These are phyloP conservation scores for Bombus turneri DNA, from an alignment of 1,140 invertebrate species.

Conservation along the genomic window DNA sequence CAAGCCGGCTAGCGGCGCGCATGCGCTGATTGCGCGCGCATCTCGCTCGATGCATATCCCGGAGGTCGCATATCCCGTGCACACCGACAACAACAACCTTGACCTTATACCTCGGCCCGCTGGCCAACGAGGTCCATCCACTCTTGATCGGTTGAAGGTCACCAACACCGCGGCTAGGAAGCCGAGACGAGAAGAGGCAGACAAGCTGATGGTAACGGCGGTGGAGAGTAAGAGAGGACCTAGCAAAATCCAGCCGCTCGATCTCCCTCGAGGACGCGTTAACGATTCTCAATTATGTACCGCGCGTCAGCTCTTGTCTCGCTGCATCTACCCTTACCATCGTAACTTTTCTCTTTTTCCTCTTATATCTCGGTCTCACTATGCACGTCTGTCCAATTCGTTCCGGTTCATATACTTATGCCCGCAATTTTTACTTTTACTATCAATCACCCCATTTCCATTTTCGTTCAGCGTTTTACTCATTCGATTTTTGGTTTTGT, in stretches of 20 bases:
- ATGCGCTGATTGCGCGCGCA: constrained; percentile 76
- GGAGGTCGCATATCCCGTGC: constrained; percentile 60
- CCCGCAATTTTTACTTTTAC: constrained; percentile 18
- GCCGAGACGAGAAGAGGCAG: constrained; percentile 7
- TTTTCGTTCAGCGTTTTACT: background rate
- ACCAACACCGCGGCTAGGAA: constrained; percentile 45
- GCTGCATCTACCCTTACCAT: background rate
- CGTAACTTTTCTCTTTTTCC: background rate
- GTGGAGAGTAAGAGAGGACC: constrained; percentile 20
- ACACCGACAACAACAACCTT: constrained; percentile 63
- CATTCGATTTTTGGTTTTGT: background rate
- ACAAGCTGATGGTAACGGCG: constrained; percentile 24
- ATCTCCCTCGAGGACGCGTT: constrained; percentile 67
- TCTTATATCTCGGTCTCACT: constrained; percentile 2
- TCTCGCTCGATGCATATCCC: constrained; percentile 71
- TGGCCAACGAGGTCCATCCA: constrained; percentile 68
- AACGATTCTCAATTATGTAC: constrained; percentile 64
- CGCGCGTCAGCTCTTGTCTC: constrained; percentile 46
- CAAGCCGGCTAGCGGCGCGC: constrained; percentile 60
- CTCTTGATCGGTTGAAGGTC: constrained; percentile 66
- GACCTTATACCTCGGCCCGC: constrained; percentile 67
- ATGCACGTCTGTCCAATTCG: background rate
- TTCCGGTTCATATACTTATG: background rate
- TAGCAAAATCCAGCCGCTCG: constrained; percentile 61
- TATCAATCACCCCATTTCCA: constrained; percentile 5